Percentiles rank a stretch among this genome's conserved stretches.
Conservation (phyloP, 2,797 vertebrate genomes). For the Scyliorhinus canicula region DNA sequence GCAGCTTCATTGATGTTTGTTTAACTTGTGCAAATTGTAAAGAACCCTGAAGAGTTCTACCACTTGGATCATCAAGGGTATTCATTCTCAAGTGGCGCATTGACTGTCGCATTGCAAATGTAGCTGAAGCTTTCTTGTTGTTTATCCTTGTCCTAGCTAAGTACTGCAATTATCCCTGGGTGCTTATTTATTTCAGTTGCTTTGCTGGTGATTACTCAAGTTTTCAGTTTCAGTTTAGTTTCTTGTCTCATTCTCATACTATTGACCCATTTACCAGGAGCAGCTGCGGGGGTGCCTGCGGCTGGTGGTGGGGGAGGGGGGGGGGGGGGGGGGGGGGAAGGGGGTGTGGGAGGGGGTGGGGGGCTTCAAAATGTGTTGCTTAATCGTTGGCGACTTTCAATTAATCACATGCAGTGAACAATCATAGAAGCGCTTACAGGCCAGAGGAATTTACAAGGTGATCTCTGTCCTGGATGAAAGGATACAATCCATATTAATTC, state of each 20-base stretch:
- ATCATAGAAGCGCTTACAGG: not conserved
- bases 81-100: not conserved
- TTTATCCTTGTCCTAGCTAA: not conserved
- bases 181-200: not conserved
- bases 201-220: not conserved
- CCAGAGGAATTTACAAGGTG: not conserved
- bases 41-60: not conserved
- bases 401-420: not conserved
- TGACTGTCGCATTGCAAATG: not conserved
- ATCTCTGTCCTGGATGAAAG: not conserved
- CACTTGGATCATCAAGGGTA: not conserved
- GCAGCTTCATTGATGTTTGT: not conserved
- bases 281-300: not conserved
- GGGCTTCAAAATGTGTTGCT: not conserved
- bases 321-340: too few species aligned
- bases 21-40: not conserved
- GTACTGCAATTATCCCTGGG: not conserved
- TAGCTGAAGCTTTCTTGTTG: not conserved
- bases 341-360: too few species aligned
- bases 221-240: not conserved
- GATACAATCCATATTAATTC: not conserved
- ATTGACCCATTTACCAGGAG: not conserved
- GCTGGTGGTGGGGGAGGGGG: too few species aligned
- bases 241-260: not conserved
- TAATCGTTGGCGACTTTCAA: not conserved